Evolutionary conservation across 2,797 vertebrate species (phyloP), one percentile per base, ranked within the genome.

Genomic region (Cygnus olor): DNA sequence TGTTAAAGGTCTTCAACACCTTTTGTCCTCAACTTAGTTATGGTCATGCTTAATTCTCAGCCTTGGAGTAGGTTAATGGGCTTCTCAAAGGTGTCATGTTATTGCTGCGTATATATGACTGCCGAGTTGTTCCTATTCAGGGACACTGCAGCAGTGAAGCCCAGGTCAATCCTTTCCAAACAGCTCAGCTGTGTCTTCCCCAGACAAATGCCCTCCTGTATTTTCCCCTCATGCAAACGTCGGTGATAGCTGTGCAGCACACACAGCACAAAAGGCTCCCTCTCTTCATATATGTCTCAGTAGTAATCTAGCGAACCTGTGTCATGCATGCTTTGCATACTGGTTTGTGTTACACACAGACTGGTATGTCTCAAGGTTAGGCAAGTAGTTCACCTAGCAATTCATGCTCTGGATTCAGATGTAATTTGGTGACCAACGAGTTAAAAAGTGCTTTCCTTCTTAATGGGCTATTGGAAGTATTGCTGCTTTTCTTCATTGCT

Each of bases 181-280:
- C 4, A 20, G 20, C 40, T 66, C 53, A 36, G 15, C 56, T 32
- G 7, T 40, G 34, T 19, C 71, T 34, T 2, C 28, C 40, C 45
- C 51, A 51, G 38, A 22, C 32, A 40, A 40, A 14, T 0, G 0
- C 34, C 17, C 38, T 45, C 11, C 2, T 11, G 19, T 10, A 21
- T 78, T 69, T 71, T 56, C 53, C 61, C 32, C 34, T 42, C 12
- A 3, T 36, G 45, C 25, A 45, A 9, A 47, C 17, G 10, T n/a
- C 38, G 58, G 17, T 56, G 69, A 6, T 64, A 57, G 14, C 42
- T 57, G 19, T 20, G 32, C 34, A 60, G 20, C 71, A 17, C 25
- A 5, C 8, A 3, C 1, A 24, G 22, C 28, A 17, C 10, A 6
- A 21, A 25, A 36, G 45, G 36, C 36, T 79, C 27, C 25, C 27